Evolutionary conservation across 2,113 vertebrate genomes (phyloP).

Genomic region (Pagrus major): DNA sequence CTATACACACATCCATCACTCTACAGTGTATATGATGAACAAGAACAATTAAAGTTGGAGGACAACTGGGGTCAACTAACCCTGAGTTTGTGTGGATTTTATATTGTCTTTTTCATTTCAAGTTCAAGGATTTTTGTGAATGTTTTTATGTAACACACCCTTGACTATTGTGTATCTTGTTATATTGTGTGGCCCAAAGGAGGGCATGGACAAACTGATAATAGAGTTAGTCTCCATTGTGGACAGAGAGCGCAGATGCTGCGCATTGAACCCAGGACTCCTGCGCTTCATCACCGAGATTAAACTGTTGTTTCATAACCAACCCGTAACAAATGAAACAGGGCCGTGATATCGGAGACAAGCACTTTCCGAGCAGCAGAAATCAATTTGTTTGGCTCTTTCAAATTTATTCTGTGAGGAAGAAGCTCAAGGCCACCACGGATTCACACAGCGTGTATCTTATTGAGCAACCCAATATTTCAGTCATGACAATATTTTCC

Average conservation of each 20-base stretch:
- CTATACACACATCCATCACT: not conserved
- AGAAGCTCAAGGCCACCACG: not conserved
- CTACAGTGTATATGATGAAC: not conserved
- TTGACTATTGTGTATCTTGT: not conserved
- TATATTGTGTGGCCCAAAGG: not conserved
- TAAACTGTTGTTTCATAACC: not conserved
- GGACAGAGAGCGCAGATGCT: slow-evolving; percentile 76
- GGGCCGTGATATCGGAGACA: not conserved
- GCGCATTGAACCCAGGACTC: slow-evolving; percentile 80
- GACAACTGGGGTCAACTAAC: not conserved
- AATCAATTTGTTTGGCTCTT: not conserved
- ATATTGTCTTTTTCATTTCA: not conserved
- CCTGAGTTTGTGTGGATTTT: not conserved
- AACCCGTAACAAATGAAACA: not conserved
- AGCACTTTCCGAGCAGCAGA: not conserved
- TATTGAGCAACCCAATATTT: no score
- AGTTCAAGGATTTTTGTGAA: not conserved
- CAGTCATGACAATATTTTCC: no score
- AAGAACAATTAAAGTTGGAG: not conserved
- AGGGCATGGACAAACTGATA: not conserved
- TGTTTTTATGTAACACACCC: not conserved
- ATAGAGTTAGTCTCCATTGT: not conserved
- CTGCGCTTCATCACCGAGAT: slow-evolving; percentile 78
- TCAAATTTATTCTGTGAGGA: not conserved
- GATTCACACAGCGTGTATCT: no score